Base-by-base conservation (phyloP, 1,140 invertebrate species). In the Steinernema khuongi region DNA sequence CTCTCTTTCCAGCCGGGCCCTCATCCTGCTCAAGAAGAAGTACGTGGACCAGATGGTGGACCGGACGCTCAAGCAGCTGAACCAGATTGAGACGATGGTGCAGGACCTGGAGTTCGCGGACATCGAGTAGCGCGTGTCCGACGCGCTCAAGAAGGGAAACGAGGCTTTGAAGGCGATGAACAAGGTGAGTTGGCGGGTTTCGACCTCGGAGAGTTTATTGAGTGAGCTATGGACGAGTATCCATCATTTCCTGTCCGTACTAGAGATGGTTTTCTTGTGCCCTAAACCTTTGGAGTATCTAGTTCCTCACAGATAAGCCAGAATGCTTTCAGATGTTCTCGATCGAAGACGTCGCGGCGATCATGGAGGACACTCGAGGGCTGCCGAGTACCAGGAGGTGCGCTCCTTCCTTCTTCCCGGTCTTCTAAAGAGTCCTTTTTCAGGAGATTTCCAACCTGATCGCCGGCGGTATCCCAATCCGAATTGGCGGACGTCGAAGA, bases 361-460 rank as follows among this genome's bases (percentile, higher is more conserved):
- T 99, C 32, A 90, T 99, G 89, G 96, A 97, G 80, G 96, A 98
- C 85, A 96, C 94, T 0, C 89, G 88, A 81, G 96, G 87, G 93
- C 92, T 68, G 90, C 93, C 71, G 94, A 97, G 71, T 97, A 97
- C 86, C 95, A 98, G 87, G 89, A 89, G 83, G 90, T 90, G 85
- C 81, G 83, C 76, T 70, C 69, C 73, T 17, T 68, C 28, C 29
- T n/a, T 19, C 30, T 28, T 41, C n/a, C 50, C 33, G 22, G 31
- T 29, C 31, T 18, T 31, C 43, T 76, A 19, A 31, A 33, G 31
- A 72, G 11, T 7, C 26, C 67, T 43, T 43, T 86, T 86, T 41
- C 78, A 91, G 88, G 94, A 97, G 88, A 92, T 97, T 78, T 91
- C 93, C 88, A 91, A 90, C 67, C 83, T 97, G 32, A 88, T 97